Evolutionary conservation across 2,888 invertebrate genomes (phyloP).

Genomic region (Octonoba sinensis): DNA sequence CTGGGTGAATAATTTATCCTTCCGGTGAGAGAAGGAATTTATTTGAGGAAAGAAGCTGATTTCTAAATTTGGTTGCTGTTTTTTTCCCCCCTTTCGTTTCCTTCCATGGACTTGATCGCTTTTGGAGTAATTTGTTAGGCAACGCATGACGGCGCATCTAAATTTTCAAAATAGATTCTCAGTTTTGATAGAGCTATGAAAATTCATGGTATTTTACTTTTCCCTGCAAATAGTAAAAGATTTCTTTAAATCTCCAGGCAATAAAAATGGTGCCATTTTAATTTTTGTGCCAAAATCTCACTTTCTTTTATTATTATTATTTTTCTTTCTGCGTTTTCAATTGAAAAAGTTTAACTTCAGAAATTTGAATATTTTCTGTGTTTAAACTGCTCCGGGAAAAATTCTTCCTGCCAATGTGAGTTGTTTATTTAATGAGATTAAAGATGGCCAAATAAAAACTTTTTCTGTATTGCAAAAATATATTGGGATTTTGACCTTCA

Average conservation of each 20-base stretch:
- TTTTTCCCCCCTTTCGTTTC: not conserved
- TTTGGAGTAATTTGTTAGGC: slow-evolving; percentile 32
- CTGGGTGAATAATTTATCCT: slow-evolving; percentile 55
- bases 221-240: no score
- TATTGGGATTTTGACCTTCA: no score
- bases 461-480: no score
- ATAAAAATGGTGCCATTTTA: no score
- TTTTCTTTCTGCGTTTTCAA: not conserved
- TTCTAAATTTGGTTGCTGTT: slow-evolving; percentile 27
- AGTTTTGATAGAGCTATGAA: slow-evolving; percentile 19
- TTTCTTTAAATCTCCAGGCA: no score
- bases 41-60: slow-evolving; percentile 26
- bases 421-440: no score
- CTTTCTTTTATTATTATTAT: no score
- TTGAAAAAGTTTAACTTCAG: not conserved
- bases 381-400: no score
- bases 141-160: slow-evolving; percentile 24
- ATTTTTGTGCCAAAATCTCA: no score
- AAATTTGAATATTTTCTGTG: no score
- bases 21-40: slow-evolving; percentile 28
- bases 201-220: slow-evolving; percentile 37
- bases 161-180: not conserved
- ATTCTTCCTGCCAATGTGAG: no score
- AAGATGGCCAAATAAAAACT: no score
- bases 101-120: not conserved